These are phyloP conservation scores for Rhingia rostrata DNA, from an alignment of 2,888 invertebrate genomes.

Conservation along the genomic window DNA sequence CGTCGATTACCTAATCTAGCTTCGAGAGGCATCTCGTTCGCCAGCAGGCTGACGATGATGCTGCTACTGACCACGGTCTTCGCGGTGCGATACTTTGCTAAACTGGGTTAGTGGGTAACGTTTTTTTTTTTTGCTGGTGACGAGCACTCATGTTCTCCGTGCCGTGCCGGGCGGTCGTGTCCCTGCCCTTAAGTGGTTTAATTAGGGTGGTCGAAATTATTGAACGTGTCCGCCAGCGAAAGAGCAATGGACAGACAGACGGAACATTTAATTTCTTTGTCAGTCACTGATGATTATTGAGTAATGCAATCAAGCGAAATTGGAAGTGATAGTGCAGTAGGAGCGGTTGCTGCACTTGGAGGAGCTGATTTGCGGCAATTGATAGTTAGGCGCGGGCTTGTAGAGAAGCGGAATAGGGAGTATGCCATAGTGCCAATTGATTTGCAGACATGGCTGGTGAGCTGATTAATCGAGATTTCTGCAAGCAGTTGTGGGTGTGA, in stretches of 20 bases:
- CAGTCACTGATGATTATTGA: conserved; percentile 66
- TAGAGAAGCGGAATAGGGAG: conserved; percentile 12
- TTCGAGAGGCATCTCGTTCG: conserved; percentile 36
- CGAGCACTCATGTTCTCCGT: too few species aligned
- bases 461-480: conserved; percentile 48
- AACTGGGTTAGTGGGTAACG: conserved; percentile 64
- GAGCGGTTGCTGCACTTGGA: conserved; percentile 11
- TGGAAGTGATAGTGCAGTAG: conserved; percentile 43
- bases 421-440: conserved; percentile 34
- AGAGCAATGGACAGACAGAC: conserved; percentile 36
- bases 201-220: conserved; percentile 70
- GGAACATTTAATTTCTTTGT: conserved; percentile 54
- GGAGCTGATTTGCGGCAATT: conserved; percentile 37
- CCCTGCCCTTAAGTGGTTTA: conserved; percentile 71
- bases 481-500: background rate
- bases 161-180: conserved; percentile 25
- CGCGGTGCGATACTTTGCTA: conserved; percentile 30
- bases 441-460: conserved; percentile 52
- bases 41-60: conserved; percentile 28
- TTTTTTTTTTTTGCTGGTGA: too few species aligned
- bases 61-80: conserved; percentile 37
- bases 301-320: conserved; percentile 67
- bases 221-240: conserved; percentile 43
- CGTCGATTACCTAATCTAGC: conserved; percentile 72
- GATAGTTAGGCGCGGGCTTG: conserved; percentile 22